phyloP scores from a whole-genome alignment of 1,140 invertebrate genomes.

The Drosophila watanabei region DNA sequence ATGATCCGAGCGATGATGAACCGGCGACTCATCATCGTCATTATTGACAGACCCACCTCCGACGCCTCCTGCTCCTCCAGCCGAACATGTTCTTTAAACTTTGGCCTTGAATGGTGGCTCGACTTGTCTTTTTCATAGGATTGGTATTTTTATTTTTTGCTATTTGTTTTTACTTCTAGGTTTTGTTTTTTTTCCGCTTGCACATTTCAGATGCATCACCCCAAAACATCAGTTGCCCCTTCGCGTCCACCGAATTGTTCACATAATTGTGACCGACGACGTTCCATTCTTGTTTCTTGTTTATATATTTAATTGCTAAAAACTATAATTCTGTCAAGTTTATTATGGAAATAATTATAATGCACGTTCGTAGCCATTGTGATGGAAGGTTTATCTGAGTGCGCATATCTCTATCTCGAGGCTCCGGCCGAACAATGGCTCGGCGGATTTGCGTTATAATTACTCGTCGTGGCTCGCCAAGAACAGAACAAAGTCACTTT shows the following conservation, averaged over 20 bases:
- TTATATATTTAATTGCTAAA: constrained; percentile 82
- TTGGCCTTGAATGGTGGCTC: constrained; percentile 70
- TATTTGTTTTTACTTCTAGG: background rate
- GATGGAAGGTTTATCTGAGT: constrained; percentile 71
- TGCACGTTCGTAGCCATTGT: constrained; percentile 75
- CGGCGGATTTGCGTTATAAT: constrained; percentile 81
- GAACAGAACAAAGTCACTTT: constrained; percentile 60
- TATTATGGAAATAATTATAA: constrained; percentile 85
- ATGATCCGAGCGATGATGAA: constrained; percentile 61
- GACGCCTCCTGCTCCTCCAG: background rate
- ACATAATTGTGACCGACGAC: constrained; percentile 64
- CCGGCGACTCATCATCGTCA: constrained; percentile 78
- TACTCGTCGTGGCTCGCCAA: constrained; percentile 63
- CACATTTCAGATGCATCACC: constrained; percentile 53
- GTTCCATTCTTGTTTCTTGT: constrained; percentile 53
- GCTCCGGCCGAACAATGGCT: constrained; percentile 66
- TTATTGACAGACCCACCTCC: constrained; percentile 67
- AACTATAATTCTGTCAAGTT: constrained; percentile 83
- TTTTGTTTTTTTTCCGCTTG: constrained; percentile 37
- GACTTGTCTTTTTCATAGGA: constrained; percentile 46
- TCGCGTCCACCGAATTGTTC: constrained; percentile 45
- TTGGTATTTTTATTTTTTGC: constrained; percentile 36
- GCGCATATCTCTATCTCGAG: constrained; percentile 76
- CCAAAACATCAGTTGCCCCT: constrained; percentile 7
- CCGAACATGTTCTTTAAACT: constrained; percentile 79